These are phyloP conservation scores for Andrena dorsata DNA, from an alignment of 2,888 invertebrate genomes.

Conservation along the genomic window DNA sequence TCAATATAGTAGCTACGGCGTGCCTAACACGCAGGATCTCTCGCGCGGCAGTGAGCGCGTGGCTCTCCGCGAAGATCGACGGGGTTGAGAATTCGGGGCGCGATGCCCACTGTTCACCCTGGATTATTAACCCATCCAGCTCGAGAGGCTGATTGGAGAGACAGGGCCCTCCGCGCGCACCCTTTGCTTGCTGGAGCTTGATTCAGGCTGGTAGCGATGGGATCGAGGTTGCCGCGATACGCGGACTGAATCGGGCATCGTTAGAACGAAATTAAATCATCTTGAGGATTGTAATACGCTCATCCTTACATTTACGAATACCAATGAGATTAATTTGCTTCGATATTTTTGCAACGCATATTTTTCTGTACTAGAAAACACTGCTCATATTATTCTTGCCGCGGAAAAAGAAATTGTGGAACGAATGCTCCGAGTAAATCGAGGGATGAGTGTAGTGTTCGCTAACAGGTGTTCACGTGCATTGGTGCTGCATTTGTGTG, in stretches of 20 bases:
- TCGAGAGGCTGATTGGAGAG: background rate
- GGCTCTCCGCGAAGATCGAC: constrained; percentile 19
- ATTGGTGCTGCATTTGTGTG: too few relatives aligned
- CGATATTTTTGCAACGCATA: too few relatives aligned
- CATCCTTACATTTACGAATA: too few relatives aligned
- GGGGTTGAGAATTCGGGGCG: background rate
- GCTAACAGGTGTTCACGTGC: too few relatives aligned
- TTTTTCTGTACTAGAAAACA: too few relatives aligned
- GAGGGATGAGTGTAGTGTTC: too few relatives aligned
- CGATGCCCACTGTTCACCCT: background rate
- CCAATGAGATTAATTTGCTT: too few relatives aligned
- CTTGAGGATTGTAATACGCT: background rate
- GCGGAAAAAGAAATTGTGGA: too few relatives aligned
- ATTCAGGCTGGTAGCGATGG: background rate
- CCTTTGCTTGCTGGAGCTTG: background rate
- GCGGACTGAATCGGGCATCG: background rate
- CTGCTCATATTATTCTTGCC: too few relatives aligned
- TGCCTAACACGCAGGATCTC: constrained; percentile 72
- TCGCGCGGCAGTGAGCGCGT: constrained; percentile 56
- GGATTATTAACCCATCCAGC: constrained; percentile 1
- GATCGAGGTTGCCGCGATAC: background rate
- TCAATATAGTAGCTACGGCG: constrained; percentile 78
- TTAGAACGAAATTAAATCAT: background rate
- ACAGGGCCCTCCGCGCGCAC: background rate
- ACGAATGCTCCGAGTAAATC: too few relatives aligned